phyloP scores from a whole-genome alignment of 2,113 vertebrate genomes.

The Catharus bicknelli region DNA sequence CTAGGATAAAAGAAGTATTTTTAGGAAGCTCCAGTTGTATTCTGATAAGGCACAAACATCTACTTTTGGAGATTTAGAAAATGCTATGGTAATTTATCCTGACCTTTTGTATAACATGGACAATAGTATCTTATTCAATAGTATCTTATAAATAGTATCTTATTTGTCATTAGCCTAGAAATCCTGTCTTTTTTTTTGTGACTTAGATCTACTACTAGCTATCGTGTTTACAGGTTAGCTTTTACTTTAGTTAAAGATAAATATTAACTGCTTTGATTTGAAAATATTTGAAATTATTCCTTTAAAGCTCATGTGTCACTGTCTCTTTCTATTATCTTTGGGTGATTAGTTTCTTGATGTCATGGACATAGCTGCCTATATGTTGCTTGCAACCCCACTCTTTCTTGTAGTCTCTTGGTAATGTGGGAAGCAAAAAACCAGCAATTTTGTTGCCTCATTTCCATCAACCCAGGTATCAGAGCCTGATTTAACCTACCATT shows the following conservation, averaged over 20 bases:
- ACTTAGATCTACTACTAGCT: background rate
- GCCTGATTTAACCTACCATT: background rate
- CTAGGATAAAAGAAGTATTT: background rate
- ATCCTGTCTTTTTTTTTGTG: background rate
- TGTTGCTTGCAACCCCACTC: background rate
- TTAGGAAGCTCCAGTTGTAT: background rate
- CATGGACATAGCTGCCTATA: background rate
- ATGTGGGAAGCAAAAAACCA: background rate
- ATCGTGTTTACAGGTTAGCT: background rate
- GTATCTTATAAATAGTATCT: too few relatives aligned
- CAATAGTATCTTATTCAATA: background rate
- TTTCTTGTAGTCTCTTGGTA: background rate
- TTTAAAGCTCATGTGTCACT: background rate
- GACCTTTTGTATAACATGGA: background rate
- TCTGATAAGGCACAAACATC: background rate
- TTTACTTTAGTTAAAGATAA: background rate
- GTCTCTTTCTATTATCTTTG: background rate
- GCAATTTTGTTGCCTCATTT: background rate
- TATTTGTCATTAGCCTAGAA: background rate
- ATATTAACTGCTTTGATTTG: background rate
- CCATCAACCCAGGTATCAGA: fast-evolving
- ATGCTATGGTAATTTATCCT: background rate
- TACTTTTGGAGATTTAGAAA: background rate
- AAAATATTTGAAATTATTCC: background rate
- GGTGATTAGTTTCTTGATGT: background rate